These are phyloP conservation scores for Amphilophus citrinellus DNA, from an alignment of 2,113 vertebrate species.

Conservation along the genomic window DNA sequence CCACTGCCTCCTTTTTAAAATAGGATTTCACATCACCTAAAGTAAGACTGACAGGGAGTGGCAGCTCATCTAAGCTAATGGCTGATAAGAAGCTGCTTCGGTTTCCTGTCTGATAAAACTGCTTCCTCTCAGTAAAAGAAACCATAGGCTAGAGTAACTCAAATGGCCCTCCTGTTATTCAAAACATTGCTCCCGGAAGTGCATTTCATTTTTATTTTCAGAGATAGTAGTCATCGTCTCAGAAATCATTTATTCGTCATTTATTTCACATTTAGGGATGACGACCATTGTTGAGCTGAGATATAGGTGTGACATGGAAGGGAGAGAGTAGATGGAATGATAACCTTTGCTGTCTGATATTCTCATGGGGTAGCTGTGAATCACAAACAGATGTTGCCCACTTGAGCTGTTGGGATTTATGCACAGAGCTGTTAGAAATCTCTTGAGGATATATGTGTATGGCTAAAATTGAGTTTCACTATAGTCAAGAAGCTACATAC, in stretches of 20 bases:
- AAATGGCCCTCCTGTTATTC: conserved; percentile 8
- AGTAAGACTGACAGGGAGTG: conserved; percentile 47
- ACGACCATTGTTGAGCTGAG: background rate
- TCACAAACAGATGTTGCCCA: conserved; percentile 59
- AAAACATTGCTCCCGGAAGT: conserved; percentile 27
- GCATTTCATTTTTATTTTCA: background rate
- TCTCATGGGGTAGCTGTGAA: conserved; percentile 40
- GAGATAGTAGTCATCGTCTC: background rate
- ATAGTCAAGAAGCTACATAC: background rate
- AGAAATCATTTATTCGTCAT: background rate
- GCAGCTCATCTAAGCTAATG: conserved; percentile 37
- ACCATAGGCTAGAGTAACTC: conserved; percentile 16
- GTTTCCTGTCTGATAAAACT: conserved; percentile 64
- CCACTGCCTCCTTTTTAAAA: conserved; percentile 25
- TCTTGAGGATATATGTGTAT: background rate
- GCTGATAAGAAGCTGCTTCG: conserved; percentile 44
- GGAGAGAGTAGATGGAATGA: conserved; percentile 50
- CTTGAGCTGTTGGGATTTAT: conserved; percentile 2
- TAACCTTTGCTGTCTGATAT: conserved; percentile 46
- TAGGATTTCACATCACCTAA: conserved; percentile 35
- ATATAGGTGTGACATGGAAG: conserved; percentile 17
- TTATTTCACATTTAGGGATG: background rate
- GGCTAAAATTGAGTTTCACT: conserved; percentile 30
- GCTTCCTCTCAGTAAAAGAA: conserved; percentile 27
- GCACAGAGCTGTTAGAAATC: conserved; percentile 5